A percentile compares a stretch with the other conserved stretches of the same genome.
Conservation (phyloP, 2,888 invertebrate genomes). For the Actias luna region DNA sequence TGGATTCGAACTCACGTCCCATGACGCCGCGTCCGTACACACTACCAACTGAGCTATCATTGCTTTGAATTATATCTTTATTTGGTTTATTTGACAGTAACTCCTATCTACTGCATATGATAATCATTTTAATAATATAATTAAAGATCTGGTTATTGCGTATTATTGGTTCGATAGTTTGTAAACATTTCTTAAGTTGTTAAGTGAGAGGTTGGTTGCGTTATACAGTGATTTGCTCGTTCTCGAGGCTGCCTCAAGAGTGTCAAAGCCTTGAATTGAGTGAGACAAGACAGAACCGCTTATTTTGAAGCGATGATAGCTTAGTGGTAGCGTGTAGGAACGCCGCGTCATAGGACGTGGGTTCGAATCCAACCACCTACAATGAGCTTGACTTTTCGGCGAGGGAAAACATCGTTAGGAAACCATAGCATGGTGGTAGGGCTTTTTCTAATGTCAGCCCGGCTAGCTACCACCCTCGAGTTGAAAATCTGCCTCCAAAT, state of each 20-base stretch:
- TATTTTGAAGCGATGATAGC: background rate
- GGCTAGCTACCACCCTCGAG: too few relatives aligned
- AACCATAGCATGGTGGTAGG: too few relatives aligned
- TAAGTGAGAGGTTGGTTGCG: background rate
- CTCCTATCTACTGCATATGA: background rate
- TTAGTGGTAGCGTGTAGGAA: too few relatives aligned
- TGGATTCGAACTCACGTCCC: too few relatives aligned
- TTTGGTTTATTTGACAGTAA: background rate
- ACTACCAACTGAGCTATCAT: too few relatives aligned
- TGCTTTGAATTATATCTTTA: background rate
- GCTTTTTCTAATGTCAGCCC: too few relatives aligned
- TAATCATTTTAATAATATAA: background rate
- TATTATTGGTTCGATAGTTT: background rate
- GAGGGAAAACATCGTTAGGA: too few relatives aligned
- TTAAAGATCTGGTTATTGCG: conserved; percentile 4
- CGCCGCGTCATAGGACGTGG: too few relatives aligned
- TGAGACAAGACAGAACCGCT: background rate
- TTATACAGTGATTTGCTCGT: background rate
- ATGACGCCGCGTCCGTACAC: too few relatives aligned
- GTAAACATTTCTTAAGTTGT: conserved; percentile 9
- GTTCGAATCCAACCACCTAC: too few relatives aligned
- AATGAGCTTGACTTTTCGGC: too few relatives aligned
- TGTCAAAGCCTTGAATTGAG: background rate
- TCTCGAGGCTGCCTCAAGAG: background rate
- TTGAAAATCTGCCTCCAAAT: too few relatives aligned